These are phyloP conservation scores for human DNA, from an alignment of 2,113 vertebrate species.

Conservation along the genomic window GRCh38 chr3:107402001-107402500, in stretches of 20 bases:
- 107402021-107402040: not conserved
- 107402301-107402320: not conserved
- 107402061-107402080: not conserved
- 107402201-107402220: not conserved
- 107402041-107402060: not conserved
- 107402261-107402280: not conserved
- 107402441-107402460: not conserved
- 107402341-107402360: not conserved
- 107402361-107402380: not conserved
- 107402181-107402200: not conserved
- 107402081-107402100: not conserved
- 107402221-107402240: not conserved
- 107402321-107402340: not conserved
- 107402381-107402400: not conserved
- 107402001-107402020: not conserved
- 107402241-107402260: not conserved
- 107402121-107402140: not conserved
- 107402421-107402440: not conserved
- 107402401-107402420: not conserved
- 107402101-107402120: not conserved
- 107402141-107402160: not conserved
- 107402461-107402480: not conserved
- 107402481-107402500: conserved; percentile 2
- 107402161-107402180: not conserved
- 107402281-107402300: not conserved